Conservation (phyloP, 2,113 vertebrate genomes). For the Bungarus multicinctus region DNA sequence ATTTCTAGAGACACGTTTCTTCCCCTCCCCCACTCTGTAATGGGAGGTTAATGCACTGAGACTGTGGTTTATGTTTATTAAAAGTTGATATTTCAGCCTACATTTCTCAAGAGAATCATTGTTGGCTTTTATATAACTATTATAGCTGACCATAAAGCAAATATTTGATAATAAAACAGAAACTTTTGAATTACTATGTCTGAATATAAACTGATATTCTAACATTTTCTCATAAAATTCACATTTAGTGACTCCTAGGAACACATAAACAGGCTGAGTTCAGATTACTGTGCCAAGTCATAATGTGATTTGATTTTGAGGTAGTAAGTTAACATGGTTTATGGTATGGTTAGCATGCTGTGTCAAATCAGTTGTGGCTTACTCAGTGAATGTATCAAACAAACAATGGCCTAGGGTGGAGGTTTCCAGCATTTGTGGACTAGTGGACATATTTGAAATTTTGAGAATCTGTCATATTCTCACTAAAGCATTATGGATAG, state of each 20-base stretch:
- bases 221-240: neutral
- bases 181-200: constrained; percentile 18
- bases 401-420: neutral
- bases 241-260: neutral
- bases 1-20: constrained; percentile 63
- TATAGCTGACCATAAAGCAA: constrained; percentile 66
- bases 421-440: neutral
- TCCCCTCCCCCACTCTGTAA: constrained; percentile 45
- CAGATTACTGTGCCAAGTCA: neutral
- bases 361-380: neutral
- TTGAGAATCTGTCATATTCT: neutral
- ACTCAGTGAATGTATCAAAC: neutral
- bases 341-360: neutral
- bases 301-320: neutral
- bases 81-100: constrained; percentile 56
- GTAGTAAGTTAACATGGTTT: neutral
- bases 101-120: constrained; percentile 61
- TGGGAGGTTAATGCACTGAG: constrained; percentile 65
- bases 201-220: neutral
- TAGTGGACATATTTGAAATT: neutral
- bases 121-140: constrained; percentile 47
- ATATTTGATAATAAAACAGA: constrained; percentile 61
- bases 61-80: constrained; percentile 61
- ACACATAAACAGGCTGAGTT: neutral
- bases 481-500: neutral